These are phyloP conservation scores for Aldrovandia affinis DNA, from an alignment of 2,797 vertebrate genomes.

Conservation along the genomic window DNA sequence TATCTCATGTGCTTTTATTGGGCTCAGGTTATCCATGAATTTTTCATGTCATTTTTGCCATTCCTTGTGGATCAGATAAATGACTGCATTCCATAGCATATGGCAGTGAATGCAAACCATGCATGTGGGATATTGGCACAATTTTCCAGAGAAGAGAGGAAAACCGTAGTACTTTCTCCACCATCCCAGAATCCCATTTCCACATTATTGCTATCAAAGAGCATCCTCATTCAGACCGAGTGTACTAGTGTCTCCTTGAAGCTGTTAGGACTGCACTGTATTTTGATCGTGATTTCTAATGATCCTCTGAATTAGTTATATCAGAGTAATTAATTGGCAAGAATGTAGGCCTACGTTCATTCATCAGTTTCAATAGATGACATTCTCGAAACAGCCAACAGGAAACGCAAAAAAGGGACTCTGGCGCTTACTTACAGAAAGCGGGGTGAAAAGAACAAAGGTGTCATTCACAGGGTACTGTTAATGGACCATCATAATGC, in stretches of 20 bases:
- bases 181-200: background rate
- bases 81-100: background rate
- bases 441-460: background rate
- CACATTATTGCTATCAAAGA: background rate
- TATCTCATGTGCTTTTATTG: background rate
- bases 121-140: background rate
- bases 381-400: slow-evolving; percentile 6
- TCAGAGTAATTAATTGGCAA: slow-evolving; percentile 4
- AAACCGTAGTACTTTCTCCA: background rate
- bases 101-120: background rate
- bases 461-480: no score
- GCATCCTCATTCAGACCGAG: background rate
- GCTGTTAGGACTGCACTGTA: background rate
- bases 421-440: background rate
- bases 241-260: background rate
- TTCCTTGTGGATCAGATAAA: background rate
- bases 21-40: background rate
- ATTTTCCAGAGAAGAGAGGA: background rate
- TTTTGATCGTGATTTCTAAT: background rate
- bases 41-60: background rate
- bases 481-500: background rate
- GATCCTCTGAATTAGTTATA: slow-evolving; percentile 19
- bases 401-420: background rate
- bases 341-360: slow-evolving; percentile 24
- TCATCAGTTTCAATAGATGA: slow-evolving; percentile 19